Evolutionary conservation across 2,797 vertebrate genomes (phyloP), one percentile per base, ranked within the genome.

Genomic region (Yasuhikotakia modesta): DNA sequence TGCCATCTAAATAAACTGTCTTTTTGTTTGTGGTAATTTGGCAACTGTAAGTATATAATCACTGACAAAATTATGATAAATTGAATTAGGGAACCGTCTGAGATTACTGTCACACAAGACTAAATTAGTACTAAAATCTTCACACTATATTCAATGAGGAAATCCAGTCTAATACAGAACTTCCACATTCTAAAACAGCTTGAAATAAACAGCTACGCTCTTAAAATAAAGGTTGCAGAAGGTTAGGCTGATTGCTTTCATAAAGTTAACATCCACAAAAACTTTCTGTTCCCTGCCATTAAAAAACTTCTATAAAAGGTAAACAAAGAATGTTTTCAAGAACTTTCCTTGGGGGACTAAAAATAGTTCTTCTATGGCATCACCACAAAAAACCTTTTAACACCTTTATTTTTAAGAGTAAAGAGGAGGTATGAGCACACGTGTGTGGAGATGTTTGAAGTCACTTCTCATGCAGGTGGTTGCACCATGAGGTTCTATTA

Each of bases 361-460:
- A 35, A 35, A 35, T 35, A 7, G 35, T 35, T 35, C 35, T 35
- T 35, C 35, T 35, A 35, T 35, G 35, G 35, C 35, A 35, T 35
- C 35, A 35, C 35, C 8, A 5, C 35, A 2, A 2, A 35, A 39
- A 35, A 35, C n/a, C n/a, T n/a, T n/a, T n/a, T n/a, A n/a, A n/a
- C n/a, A n/a, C n/a, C n/a, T n/a, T n/a, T n/a, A n/a, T n/a, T n/a
- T n/a, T n/a, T n/a, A n/a, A 35, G 35, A 35, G 35, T 35, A 7
- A 35, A 61, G 53, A 50, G 53, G 55, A 76, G 60, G 74, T 76
- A 24, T 58, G 21, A 53, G 46, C 10, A 17, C 7, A 55, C n/a
- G 10, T 68, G 57, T 16, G 19, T 53, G 17, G 21, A 46, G 19
- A 5, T 64, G 24, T 64, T n/a, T 64, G 2, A 69, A 30, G 30